Conservation (phyloP, 1,140 invertebrate genomes). For the Ectropis grisescens region DNA sequence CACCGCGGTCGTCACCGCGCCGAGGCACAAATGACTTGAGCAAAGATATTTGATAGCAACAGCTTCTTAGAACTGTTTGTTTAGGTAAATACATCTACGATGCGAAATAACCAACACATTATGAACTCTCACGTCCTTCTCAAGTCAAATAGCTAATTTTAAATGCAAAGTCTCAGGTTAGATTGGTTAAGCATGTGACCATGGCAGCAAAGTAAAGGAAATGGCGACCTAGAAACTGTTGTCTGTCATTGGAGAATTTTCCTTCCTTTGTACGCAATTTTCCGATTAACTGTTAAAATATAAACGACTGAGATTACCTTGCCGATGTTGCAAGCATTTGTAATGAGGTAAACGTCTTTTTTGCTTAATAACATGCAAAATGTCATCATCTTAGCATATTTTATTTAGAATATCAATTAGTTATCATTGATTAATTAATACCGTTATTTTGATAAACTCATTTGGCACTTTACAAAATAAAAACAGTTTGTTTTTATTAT, state of each 20-base stretch:
- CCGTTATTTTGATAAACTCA: no score
- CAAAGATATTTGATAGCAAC: constrained; percentile 33
- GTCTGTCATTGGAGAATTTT: constrained; percentile 28
- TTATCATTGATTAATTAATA: no score
- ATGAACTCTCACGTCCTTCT: constrained; percentile 14
- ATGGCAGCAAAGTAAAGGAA: constrained; percentile 23
- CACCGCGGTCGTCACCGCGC: constrained; percentile 4
- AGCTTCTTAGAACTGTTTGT: constrained; percentile 39
- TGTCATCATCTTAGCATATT: no score
- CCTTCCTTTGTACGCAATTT: constrained; percentile 14
- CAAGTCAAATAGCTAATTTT: neutral
- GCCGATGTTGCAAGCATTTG: no score
- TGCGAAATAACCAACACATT: constrained; percentile 19
- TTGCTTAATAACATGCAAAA: no score
- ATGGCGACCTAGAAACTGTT: constrained; percentile 18
- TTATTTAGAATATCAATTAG: no score
- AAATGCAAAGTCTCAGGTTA: constrained; percentile 6
- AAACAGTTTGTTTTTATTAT: no score
- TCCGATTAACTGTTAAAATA: neutral
- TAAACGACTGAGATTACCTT: no score
- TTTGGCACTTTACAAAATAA: no score
- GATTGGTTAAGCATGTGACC: constrained; percentile 19
- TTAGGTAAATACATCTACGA: constrained; percentile 28
- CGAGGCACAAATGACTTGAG: constrained; percentile 41
- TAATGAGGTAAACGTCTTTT: no score